Conservation (phyloP, 2,797 vertebrate genomes). For the Adelosebastes latens region DNA sequence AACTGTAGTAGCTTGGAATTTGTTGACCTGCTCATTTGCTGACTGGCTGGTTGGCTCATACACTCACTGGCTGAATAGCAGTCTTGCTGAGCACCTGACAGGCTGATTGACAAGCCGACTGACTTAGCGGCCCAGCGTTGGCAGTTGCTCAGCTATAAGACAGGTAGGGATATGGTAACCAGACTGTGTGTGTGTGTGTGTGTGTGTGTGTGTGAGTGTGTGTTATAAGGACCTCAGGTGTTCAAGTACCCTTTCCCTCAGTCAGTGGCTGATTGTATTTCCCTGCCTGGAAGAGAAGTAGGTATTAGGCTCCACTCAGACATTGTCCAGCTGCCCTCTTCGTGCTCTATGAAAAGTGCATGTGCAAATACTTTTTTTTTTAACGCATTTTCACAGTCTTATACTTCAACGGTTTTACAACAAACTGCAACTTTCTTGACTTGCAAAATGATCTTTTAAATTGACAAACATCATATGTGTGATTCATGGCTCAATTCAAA, state of each 20-base stretch:
- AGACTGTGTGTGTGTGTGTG: constrained; percentile 3
- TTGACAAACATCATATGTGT: too few species aligned
- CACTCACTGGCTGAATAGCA: background rate
- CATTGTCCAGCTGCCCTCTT: background rate
- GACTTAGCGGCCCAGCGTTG: constrained; percentile 4
- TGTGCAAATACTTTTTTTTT: background rate
- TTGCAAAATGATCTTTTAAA: too few species aligned
- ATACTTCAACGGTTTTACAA: too few species aligned
- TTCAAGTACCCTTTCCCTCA: constrained; percentile 1
- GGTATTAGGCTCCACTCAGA: background rate
- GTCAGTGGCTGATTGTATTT: background rate
- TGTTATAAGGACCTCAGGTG: background rate
- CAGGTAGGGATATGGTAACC: background rate
- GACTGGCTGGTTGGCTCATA: background rate
- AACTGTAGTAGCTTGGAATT: background rate
- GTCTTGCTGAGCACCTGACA: background rate
- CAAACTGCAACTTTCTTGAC: too few species aligned
- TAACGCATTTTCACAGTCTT: background rate
- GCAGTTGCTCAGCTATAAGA: constrained; percentile 4
- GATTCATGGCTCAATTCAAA: too few species aligned
- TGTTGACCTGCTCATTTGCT: constrained; percentile 1
- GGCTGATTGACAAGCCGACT: background rate
- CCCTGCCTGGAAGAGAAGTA: background rate
- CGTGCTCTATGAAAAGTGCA: background rate
- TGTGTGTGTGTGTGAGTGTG: background rate